Base-by-base conservation (phyloP, 35 echinoderm and acorn worm genomes). In the Anneissia japonica region DNA sequence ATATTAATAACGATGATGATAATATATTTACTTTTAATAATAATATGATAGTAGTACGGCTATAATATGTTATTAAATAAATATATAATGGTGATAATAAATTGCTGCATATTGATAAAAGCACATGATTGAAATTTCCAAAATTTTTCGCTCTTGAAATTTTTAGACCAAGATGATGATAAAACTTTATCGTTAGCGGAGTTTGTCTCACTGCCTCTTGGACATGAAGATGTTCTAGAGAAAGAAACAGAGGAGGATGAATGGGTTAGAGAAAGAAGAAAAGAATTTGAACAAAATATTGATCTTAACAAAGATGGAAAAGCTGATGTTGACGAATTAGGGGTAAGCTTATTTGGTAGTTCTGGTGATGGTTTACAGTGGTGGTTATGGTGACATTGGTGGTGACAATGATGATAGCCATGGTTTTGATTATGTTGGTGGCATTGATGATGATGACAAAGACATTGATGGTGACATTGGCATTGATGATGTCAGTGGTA, bases 121-220 rank as follows among this genome's bases (percentile, higher is more conserved):
- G 12, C 51, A 64, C n/a, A 64, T 64, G n/a, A 64, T 64, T n/a
- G 51, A 64, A 12, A 64, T 14, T 64, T 12, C 51, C n/a, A n/a
- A 14, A 14, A 29, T 81, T 81, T 81, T 81, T 37, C 36, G 14
- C 14, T 81, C 31, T 88, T 79, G 30, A 37, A 32, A 35, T 88
- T 74, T 79, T 14, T 77, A 97, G 95, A 97, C 80, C 76, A 90
- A 86, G 82, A 97, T 77, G 88, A 86, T 0, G 95, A 97, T 76
- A 85, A 77, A 30, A 79, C 46, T 12, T 77, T 97, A 55, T 82
- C 85, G 4, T 37, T 97, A 37, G 34, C 73, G 5, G 95, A 97
- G 72, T 97, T 97, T 91, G 91, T 97, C 1, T 93, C 95, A 13
- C 87, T 97, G 16, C 95, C 95, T 11, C 76, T 86, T 41, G 46